phyloP scores from a whole-genome alignment of 2,888 invertebrate genomes.

The Axea sp. region DNA sequence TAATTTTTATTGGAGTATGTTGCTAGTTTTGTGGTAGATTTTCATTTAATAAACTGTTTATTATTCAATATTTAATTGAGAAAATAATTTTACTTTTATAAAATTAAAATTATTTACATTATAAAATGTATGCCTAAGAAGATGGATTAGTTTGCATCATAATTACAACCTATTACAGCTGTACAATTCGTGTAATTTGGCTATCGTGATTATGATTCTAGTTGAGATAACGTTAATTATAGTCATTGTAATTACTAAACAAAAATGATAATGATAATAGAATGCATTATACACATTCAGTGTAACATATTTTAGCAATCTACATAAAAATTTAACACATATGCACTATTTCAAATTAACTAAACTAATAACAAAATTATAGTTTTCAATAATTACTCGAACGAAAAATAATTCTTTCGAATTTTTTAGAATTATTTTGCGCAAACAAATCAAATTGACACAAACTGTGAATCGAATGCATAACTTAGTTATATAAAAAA shows the following conservation, averaged over 20 bases:
- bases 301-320: slow-evolving; percentile 11
- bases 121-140: too few species aligned
- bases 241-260: slow-evolving; percentile 43
- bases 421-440: slow-evolving; percentile 10
- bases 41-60: too few species aligned
- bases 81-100: too few species aligned
- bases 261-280: slow-evolving; percentile 20
- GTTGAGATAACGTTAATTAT: slow-evolving; percentile 36
- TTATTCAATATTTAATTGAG: too few species aligned
- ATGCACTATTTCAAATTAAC: too few species aligned
- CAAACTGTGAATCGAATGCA: slow-evolving; percentile 30
- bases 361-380: too few species aligned
- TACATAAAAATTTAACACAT: not conserved
- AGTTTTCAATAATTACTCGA: not conserved
- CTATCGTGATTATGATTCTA: slow-evolving; percentile 30
- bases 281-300: slow-evolving; percentile 5
- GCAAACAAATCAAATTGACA: slow-evolving; percentile 19
- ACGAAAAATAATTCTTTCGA: slow-evolving; percentile 7
- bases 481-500: slow-evolving; percentile 33
- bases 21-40: too few species aligned
- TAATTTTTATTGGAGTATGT: too few species aligned
- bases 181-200: slow-evolving; percentile 23
- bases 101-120: too few species aligned
- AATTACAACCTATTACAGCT: slow-evolving; percentile 13
- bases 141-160: slow-evolving; percentile 22